These are phyloP conservation scores for Clepsis dumicolana DNA, from an alignment of 2,888 invertebrate genomes.

Conservation along the genomic window DNA sequence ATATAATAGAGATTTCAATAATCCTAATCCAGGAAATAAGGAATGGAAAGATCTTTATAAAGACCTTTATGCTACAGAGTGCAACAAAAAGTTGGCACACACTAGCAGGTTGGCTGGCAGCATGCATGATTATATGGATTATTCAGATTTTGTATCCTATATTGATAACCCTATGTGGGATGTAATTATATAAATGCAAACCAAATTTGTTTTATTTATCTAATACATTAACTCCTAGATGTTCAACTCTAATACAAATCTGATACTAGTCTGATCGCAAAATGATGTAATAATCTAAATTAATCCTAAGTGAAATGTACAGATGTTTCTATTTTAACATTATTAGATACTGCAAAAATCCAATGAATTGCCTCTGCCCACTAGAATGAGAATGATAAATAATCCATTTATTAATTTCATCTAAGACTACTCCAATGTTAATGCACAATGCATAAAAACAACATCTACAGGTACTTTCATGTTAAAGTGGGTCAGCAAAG, in stretches of 20 bases:
- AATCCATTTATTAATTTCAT: too few species aligned
- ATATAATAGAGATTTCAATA: constrained; percentile 67
- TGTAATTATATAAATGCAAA: constrained; percentile 53
- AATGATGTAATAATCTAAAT: too few species aligned
- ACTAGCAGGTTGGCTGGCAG: constrained; percentile 53
- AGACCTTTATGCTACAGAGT: constrained; percentile 54
- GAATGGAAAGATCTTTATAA: constrained; percentile 69
- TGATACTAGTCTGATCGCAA: not conserved
- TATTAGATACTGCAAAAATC: too few species aligned
- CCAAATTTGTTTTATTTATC: constrained; percentile 30
- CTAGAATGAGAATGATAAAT: too few species aligned
- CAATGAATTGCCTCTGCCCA: too few species aligned
- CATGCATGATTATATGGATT: constrained; percentile 71
- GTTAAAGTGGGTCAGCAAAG: too few species aligned
- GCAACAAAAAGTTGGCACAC: constrained; percentile 50
- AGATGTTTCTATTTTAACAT: too few species aligned
- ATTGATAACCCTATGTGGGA: constrained; percentile 77
- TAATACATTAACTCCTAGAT: not conserved
- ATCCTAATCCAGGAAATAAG: constrained; percentile 46
- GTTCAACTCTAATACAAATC: not conserved
- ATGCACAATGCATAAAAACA: too few species aligned
- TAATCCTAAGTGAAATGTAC: too few species aligned
- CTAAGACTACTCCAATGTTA: too few species aligned
- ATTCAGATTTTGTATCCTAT: constrained; percentile 69
- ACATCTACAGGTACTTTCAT: too few species aligned